Evolutionary conservation across 2,888 invertebrate species (phyloP), one percentile per base, ranked within the genome.

Genomic region (Protophormia terraenovae): DNA sequence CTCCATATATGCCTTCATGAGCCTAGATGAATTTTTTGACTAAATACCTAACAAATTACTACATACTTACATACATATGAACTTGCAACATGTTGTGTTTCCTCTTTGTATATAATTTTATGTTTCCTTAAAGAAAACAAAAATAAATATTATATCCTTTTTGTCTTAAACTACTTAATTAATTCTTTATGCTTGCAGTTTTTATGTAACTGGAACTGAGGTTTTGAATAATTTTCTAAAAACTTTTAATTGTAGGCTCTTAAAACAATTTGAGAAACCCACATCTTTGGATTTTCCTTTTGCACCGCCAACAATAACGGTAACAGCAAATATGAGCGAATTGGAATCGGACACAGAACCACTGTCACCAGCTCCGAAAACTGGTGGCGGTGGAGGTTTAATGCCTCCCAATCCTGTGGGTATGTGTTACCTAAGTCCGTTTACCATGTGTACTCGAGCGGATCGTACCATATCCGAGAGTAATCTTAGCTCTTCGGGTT

Each of bases 381-480:
- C 92, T 60, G 91, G 91, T 27, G 93, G 93, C 3, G 93, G 93
- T 27, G 86, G 86, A 7, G 76, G 87, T 2, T 78, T 90, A 22
- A 89, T 88, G 71, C 90, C 90, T n/a, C 94, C 94, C 38, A 89
- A 90, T 76, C 89, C 92, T 41, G 90, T 92, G 14, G 93, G 94
- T 53, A 96, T 96, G 95, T 95, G 95, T 88, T 96, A 96, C 90
- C 92, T 97, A 16, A 96, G 96, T 91, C 97, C 97, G 0, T 96
- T 96, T 91, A 95, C 96, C 0, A 95, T 96, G 94, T 95, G 95
- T 58, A 94, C 94, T 1, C 93, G 96, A 87, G 95, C 95, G 14
- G 96, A 96, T 89, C 94, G 96, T 87, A 96, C 96, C 1, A 96
- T 96, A 14, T 97, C 97, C 0, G 96, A 97, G 93, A 96, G 96